Evolutionary conservation across 2,113 vertebrate species (phyloP).

Genomic region (Erythrocebus patas): DNA sequence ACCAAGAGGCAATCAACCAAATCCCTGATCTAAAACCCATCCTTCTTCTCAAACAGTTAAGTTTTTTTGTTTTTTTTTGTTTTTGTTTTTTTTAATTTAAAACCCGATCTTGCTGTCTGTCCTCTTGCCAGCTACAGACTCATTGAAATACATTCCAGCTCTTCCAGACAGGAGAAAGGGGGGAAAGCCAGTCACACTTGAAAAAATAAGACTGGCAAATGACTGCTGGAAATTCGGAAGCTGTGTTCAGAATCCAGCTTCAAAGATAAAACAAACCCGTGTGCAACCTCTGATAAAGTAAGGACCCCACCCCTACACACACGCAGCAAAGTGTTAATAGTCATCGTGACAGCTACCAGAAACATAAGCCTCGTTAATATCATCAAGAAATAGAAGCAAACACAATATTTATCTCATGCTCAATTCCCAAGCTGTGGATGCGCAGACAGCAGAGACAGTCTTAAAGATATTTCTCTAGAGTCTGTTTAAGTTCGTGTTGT

Average conservation of each 20-base stretch:
- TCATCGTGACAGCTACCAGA: slow-evolving; percentile 54
- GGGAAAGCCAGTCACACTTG: slow-evolving; percentile 77
- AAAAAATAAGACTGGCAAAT: slow-evolving; percentile 80
- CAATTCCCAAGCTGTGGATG: slow-evolving; percentile 42
- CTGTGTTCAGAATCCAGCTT: slow-evolving; percentile 55
- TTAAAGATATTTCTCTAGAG: slow-evolving; percentile 47
- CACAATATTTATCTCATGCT: slow-evolving; percentile 54
- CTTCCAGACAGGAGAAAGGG: slow-evolving; percentile 72
- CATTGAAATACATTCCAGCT: slow-evolving; percentile 81
- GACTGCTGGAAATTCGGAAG: slow-evolving; percentile 79
- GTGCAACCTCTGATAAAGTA: slow-evolving; percentile 61
- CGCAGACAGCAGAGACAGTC: slow-evolving; percentile 41
- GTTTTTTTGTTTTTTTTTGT: slow-evolving; percentile 48
- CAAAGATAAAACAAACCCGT: slow-evolving; percentile 59
- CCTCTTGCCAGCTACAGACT: slow-evolving; percentile 78
- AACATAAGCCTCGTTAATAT: background rate
- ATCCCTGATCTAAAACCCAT: slow-evolving; percentile 53
- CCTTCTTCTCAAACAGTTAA: slow-evolving; percentile 27
- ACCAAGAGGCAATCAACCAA: slow-evolving; percentile 46
- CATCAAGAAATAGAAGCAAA: slow-evolving; percentile 31
- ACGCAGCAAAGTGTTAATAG: slow-evolving; percentile 67
- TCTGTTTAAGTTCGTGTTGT: slow-evolving; percentile 36
- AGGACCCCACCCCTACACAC: slow-evolving; percentile 54
- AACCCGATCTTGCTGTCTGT: slow-evolving; percentile 63
- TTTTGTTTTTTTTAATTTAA: slow-evolving; percentile 73